Evolutionary conservation across 2,888 invertebrate species (phyloP).

Genomic region (Hymenopus coronatus): DNA sequence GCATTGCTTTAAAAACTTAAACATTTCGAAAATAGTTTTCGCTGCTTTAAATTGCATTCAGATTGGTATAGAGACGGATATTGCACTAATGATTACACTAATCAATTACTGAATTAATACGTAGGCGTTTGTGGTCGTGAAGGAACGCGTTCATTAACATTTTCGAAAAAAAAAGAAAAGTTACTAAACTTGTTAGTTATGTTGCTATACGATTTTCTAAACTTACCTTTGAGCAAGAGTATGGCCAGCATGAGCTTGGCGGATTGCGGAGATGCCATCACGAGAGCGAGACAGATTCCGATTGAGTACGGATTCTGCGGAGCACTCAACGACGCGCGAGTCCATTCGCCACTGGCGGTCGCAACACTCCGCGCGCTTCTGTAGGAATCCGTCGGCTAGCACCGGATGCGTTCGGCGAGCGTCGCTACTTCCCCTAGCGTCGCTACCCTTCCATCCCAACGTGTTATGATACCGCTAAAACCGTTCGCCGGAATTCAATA

Average conservation of each 20-base stretch:
- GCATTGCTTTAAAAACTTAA: no score
- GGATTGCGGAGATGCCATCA: background rate
- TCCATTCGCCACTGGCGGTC: background rate
- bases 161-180: background rate
- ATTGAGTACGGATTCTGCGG: background rate
- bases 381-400: background rate
- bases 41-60: no score
- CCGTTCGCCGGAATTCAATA: constrained; percentile 12
- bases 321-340: background rate
- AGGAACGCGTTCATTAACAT: no score
- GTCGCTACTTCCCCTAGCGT: background rate
- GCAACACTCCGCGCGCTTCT: background rate
- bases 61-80: no score
- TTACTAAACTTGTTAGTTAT: background rate
- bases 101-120: no score
- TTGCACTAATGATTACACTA: no score
- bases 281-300: background rate
- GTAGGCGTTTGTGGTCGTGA: no score
- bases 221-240: background rate
- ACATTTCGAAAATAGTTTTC: no score
- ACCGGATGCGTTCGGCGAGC: background rate
- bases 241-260: background rate
- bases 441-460: background rate
- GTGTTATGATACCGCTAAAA: constrained; percentile 4
- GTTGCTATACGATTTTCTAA: no score